Evolutionary conservation across 1,140 invertebrate genomes (phyloP), one percentile per base, ranked within the genome.

Genomic region (Ylistrum balloti): DNA sequence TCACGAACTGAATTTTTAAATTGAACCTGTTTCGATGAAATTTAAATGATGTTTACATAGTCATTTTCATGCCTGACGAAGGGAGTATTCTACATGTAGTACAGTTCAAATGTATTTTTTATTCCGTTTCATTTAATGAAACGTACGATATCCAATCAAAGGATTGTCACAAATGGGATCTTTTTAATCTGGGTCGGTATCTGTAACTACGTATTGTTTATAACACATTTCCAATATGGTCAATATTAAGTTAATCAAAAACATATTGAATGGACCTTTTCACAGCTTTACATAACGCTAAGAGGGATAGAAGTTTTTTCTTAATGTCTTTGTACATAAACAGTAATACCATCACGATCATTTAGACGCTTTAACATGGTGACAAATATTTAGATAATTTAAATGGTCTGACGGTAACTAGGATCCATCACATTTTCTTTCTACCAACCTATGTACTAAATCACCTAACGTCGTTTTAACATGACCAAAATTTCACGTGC

Each of bases 401-500:
- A n/a, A 74, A 74, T 74, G 1, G n/a, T 74, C 3, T 28, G 22
- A n/a, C 56, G 22, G 56, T 74, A 74, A 74, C 56, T 28, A 74
- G 56, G 56, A 74, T 74, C 20, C 13, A n/a, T 74, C 56, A 74
- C 0, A 38, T 5, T 38, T 38, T 28, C 56, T n/a, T n/a, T 28
- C 56, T 74, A n/a, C 28, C 7, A 74, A n/a, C 22, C 56, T n/a
- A 28, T n/a, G 22, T 74, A 74, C 56, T 74, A 74, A 74, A 74
- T 74, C 56, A 74, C 56, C 41, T 9, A 28, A 74, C 22, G 1
- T 11, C 13, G 56, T n/a, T 74, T 74, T 74, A 74, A 74, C 56
- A 74, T 28, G 22, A 28, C 56, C 56, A 74, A 74, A 74, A 74
- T 74, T 74, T 74, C 56, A 74, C 56, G 56, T 74, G 56, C 56